Base-by-base conservation (phyloP, 2,888 invertebrate species). In the Mamestra brassicae region DNA sequence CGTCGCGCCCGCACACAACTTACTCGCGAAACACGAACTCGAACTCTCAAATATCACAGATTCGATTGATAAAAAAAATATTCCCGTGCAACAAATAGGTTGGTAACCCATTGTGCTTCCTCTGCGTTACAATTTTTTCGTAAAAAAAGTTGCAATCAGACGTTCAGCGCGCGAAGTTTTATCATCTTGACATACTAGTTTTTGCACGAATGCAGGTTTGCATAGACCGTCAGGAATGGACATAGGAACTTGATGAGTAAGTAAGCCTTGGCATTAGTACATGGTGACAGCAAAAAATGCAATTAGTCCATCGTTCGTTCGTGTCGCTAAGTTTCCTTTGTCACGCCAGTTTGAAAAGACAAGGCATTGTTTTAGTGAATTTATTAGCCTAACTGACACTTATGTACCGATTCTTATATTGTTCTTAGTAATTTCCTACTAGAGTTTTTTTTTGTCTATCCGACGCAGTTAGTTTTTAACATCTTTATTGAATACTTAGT, bases 161-260 rank as follows among this genome's bases (percentile, higher is more conserved):
- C 86, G 83, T 84, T 76, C 82, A 82, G 81, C 88, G 89, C 89
- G 90, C 88, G 88, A 91, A 91, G 92, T 92, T 92, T 87, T 90
- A 90, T 90, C 90, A 89, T 92, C 91, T 93, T 90, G 92, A 92
- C 90, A 90, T 91, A 90, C 91, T 91, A 93, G 92, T 94, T 94
- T 94, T 94, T 94, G 90, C 90, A 84, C 89, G 89, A 90, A 89
- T 92, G 93, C 92, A 93, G 91, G 92, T 93, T 94, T 94, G 93
- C 94, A 93, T 94, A 93, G 93, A 90, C 86, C 88, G 91, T 88
- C 94, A 93, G 95, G 93, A 94, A 94, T 95, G 95, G 94, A 94
- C 93, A 92, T 94, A 94, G 93, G 93, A 94, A 92, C 93, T 94
- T 88, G 94, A 95, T 95, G 95, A 95, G 95, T 95, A 95, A 95